A percentile compares a stretch with the other conserved stretches of the same genome.
These are phyloP conservation scores for Agelastica alni DNA, from an alignment of 2,888 invertebrate genomes.

Conservation along the genomic window DNA sequence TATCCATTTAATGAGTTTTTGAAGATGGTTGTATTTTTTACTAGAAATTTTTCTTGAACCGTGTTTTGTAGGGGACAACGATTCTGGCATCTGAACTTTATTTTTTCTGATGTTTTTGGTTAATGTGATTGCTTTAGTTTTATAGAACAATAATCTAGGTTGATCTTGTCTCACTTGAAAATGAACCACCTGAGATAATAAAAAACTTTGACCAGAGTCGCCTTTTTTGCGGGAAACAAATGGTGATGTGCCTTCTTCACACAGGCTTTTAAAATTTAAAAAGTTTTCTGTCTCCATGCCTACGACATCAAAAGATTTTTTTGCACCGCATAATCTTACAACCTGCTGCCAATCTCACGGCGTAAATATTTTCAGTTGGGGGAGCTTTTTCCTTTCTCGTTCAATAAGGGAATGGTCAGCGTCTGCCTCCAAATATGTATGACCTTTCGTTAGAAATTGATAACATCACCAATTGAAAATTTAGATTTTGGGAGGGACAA, in stretches of 20 bases:
- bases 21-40: neutral
- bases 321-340: constrained; percentile 6
- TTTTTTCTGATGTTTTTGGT: neutral
- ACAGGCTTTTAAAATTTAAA: constrained; percentile 2
- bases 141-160: too few relatives aligned
- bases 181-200: too few relatives aligned
- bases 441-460: neutral
- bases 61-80: too few relatives aligned
- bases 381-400: constrained; percentile 19
- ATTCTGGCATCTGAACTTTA: neutral
- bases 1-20: too few relatives aligned
- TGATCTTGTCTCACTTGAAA: neutral
- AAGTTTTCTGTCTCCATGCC: constrained; percentile 18
- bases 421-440: constrained; percentile 4
- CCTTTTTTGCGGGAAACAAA: neutral
- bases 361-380: constrained; percentile 20
- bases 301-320: constrained; percentile 10
- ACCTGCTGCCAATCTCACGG: constrained; percentile 29
- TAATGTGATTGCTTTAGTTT: too few relatives aligned
- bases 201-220: too few relatives aligned
- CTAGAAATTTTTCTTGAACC: neutral
- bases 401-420: constrained; percentile 26
- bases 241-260: too few relatives aligned
- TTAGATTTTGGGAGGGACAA: too few relatives aligned
- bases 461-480: too few relatives aligned